Evolutionary conservation across 2,888 invertebrate species (phyloP), one percentile per base, ranked within the genome.

Genomic region (Nematopogon swammerdamellus): DNA sequence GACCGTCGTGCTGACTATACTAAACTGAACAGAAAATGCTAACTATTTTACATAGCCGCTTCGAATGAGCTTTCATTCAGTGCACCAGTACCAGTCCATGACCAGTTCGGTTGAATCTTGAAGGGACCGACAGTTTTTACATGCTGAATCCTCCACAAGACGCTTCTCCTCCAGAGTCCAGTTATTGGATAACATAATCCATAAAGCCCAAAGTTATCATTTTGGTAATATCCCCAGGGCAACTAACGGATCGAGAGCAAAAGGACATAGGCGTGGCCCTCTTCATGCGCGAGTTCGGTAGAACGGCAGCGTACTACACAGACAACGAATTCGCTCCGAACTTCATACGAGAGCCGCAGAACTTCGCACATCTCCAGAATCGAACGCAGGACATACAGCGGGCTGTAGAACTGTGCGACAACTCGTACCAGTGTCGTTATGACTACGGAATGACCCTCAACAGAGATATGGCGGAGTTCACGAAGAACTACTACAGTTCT

Each of bases 371-470:
- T 0, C 36, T 36, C 49, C 70, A 73, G 0, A 91, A 93, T 68
- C 80, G 90, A 48, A 81, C 86, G 0, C 70, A 80, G 8, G 88
- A 89, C 56, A 76, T 87, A 29, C 68, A 72, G 1, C 72, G 82
- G 46, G 91, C 92, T 0, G 72, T 82, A 45, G 85, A 87, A 47
- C 70, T 91, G 11, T 95, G 95, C 59, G 89, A 89, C 46, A 87
- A 89, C 49, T 88, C 88, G 1, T 90, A 91, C 65, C 92, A 94
- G 62, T 96, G 96, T 67, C 84, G 87, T 58, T 96, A 88, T 62
- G 96, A 96, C 64, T 96, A 88, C 63, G 88, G 91, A 0, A 87
- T 94, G 83, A 91, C 92, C 0, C 71, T 93, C 2, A 89, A 92
- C 66, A 80, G 89, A 55, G 92, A 94, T 57, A 82, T 93, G 80